Base-by-base conservation (phyloP, 2,888 invertebrate genomes). In the Nudaria mundana region DNA sequence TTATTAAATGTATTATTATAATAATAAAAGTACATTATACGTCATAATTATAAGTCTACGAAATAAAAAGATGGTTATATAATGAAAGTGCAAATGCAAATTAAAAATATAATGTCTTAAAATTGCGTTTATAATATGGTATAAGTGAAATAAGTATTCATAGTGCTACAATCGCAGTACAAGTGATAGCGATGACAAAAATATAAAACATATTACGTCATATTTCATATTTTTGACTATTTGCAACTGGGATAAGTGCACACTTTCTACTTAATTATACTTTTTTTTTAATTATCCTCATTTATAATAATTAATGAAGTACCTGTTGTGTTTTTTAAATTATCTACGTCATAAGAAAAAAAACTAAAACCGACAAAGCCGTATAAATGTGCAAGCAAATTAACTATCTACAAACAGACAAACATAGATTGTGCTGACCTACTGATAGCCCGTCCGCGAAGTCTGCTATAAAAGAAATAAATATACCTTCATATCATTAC, bases 401-500 rank as follows among this genome's bases (percentile, higher is more conserved):
- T 64, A 70, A 70, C 68, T 74, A 80, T 69, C 71, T 78, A 81
- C 71, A 77, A 50, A 76, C 52, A 71, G 56, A 65, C 53, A 68
- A 71, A 56, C 44, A 48, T 51, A 46, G 33, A 48, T 37, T 73
- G 88, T 90, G 91, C 92, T 93, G 91, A 93, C 93, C 93, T 93
- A 93, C 92, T 92, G 82, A 94, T 86, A 86, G 91, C 92, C 90
- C 93, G 93, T 91, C 94, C 94, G 85, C 93, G 93, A 70, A 94
- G 93, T 92, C 93, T 93, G 92, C 94, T 94, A 91, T 88, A 90
- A 90, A 81, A 73, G 78, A 81, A 84, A 67, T 52, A 37, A 56
- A 63, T 47, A 52, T 44, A 51, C 49, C 50, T 64, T 66, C 62
- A 61, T 60, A 48, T 52, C 55, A 66, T 52, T 18, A 43, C 52